Conservation (phyloP, 2,797 vertebrate genomes). For the Neosilurus mollespiculum region DNA sequence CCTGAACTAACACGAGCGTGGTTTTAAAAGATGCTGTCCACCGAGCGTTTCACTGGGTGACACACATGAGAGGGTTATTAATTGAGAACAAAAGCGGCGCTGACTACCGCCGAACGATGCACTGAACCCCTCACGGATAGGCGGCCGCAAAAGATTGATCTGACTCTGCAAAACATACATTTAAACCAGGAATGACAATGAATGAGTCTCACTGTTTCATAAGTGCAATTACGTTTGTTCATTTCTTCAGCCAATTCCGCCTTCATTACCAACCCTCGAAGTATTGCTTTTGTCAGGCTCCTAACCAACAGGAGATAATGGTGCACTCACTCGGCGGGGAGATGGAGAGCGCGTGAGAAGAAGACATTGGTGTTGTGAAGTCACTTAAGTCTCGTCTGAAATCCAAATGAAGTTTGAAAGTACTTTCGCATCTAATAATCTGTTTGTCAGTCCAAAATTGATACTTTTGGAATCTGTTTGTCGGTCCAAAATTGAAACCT, state of each 20-base stretch:
- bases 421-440: neutral
- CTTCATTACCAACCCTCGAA: constrained; percentile 41
- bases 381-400: constrained; percentile 13
- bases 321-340: neutral
- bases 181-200: constrained; percentile 40
- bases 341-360: neutral
- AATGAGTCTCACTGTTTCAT: constrained; percentile 39
- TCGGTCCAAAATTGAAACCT: too few relatives aligned
- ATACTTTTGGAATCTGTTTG: neutral
- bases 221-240: constrained; percentile 51
- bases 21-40: constrained; percentile 48
- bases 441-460: neutral
- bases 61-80: constrained; percentile 50
- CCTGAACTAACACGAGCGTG: constrained; percentile 61
- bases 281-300: constrained; percentile 47
- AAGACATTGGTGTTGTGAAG: constrained; percentile 16
- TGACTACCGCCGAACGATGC: constrained; percentile 48
- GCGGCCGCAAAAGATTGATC: constrained; percentile 43
- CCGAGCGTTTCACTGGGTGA: constrained; percentile 39
- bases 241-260: constrained; percentile 40
- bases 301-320: constrained; percentile 34
- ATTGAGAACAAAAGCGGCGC: constrained; percentile 52
- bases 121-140: constrained; percentile 37
- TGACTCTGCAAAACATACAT: constrained; percentile 44
- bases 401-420: constrained; percentile 8